Conservation (phyloP, 2,113 vertebrate species). For the Morone chrysops region DNA sequence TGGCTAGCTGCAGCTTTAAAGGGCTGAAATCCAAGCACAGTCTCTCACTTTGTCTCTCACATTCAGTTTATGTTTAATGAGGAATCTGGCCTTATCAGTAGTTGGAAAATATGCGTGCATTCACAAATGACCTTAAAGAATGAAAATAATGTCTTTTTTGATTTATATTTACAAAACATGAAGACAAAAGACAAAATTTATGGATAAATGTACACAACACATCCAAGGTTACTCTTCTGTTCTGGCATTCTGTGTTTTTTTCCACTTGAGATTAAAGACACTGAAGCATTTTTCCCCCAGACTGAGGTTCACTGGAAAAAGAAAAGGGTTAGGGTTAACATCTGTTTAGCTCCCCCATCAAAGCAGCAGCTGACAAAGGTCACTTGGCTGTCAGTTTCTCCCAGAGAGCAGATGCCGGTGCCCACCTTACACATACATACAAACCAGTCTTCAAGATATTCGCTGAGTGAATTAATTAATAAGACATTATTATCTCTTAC, state of each 20-base stretch:
- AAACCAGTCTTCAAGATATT: conserved; percentile 18
- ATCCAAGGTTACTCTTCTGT: background rate
- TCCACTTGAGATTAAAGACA: background rate
- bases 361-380: conserved; percentile 46
- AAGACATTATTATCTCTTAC: conserved; percentile 20
- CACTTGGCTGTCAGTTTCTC: conserved; percentile 25
- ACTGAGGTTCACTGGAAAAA: background rate
- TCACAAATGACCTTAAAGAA: conserved; percentile 25
- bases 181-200: background rate
- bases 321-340: conserved; percentile 19
- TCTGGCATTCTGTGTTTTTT: background rate
- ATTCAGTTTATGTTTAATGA: conserved; percentile 15
- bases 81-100: conserved; percentile 22
- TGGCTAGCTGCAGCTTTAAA: conserved; percentile 28
- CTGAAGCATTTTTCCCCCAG: background rate
- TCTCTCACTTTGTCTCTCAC: conserved; percentile 49
- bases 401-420: conserved; percentile 10
- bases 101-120: conserved; percentile 1
- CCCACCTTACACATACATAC: conserved; percentile 21
- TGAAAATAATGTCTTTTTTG: background rate
- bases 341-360: conserved; percentile 16
- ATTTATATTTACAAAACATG: background rate
- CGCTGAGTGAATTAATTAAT: conserved; percentile 31
- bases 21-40: conserved; percentile 36
- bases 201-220: background rate